Conservation (phyloP, 2,113 vertebrate species). For the Peromyscus polionotus region DNA sequence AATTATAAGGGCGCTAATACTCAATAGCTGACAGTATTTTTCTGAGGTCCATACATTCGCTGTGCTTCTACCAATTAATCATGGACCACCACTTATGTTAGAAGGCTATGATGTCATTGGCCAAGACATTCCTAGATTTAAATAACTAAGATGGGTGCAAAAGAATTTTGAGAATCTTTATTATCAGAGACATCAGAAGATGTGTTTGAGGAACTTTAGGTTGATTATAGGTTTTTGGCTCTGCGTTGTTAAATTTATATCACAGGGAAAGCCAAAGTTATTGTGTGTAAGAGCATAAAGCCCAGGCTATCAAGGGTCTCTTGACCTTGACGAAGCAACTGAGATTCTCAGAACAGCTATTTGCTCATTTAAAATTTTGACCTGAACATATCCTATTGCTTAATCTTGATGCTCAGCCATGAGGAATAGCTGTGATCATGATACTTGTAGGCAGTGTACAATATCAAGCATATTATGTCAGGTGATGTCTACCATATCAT, state of each 20-base stretch:
- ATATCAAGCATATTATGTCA: not conserved
- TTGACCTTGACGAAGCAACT: conserved; percentile 21
- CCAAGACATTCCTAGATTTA: not conserved
- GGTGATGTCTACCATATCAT: not conserved
- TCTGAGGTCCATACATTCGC: not conserved
- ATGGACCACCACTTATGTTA: not conserved
- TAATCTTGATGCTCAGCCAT: not conserved
- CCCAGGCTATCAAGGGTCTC: not conserved
- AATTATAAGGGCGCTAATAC: not conserved
- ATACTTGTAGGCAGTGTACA: not conserved
- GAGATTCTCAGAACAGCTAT: not conserved
- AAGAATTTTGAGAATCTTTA: not conserved
- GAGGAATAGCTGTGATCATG: not conserved
- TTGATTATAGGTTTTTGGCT: not conserved
- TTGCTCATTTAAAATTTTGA: not conserved
- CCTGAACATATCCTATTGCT: not conserved
- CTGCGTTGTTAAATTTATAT: not conserved
- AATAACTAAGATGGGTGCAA: not conserved
- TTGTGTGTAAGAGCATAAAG: not conserved
- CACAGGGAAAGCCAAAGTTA: not conserved
- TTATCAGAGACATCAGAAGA: not conserved
- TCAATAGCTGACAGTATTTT: not conserved
- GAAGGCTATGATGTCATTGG: not conserved
- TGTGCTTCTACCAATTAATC: not conserved
- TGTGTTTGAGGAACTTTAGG: not conserved